Conservation (phyloP, 2,888 invertebrate genomes). For the Dione juno region DNA sequence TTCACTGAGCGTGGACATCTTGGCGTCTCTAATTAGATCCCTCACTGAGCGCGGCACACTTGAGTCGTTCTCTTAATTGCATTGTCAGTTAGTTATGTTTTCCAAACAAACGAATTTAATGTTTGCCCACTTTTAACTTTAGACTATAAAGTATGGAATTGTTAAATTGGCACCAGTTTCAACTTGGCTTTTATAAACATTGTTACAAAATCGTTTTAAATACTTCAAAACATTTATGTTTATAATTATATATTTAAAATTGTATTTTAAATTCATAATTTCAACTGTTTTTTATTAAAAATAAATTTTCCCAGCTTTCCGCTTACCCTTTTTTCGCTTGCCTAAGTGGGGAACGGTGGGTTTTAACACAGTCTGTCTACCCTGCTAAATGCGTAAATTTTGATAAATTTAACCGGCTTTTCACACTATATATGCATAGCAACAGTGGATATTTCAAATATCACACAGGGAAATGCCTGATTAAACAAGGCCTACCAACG, state of each 20-base stretch:
- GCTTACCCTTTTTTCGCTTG: too few species aligned
- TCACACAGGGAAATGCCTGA: too few species aligned
- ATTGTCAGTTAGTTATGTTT: slow-evolving; percentile 63
- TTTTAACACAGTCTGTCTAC: too few species aligned
- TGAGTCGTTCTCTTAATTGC: slow-evolving; percentile 64
- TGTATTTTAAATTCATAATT: not conserved
- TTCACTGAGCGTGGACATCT: slow-evolving; percentile 66
- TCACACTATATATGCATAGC: too few species aligned
- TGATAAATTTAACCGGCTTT: too few species aligned
- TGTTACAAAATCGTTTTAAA: slow-evolving; percentile 12
- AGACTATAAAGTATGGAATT: slow-evolving; percentile 7
- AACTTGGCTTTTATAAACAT: slow-evolving; percentile 21
- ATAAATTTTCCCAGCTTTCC: too few species aligned
- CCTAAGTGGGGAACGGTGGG: too few species aligned
- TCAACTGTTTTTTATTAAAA: not conserved
- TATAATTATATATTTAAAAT: not conserved
- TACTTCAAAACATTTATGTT: not conserved
- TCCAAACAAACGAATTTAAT: slow-evolving; percentile 30
- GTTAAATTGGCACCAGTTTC: slow-evolving; percentile 21
- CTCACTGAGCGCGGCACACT: slow-evolving; percentile 59
- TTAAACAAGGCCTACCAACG: too few species aligned
- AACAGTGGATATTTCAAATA: too few species aligned
- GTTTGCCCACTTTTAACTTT: slow-evolving; percentile 27
- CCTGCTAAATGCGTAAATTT: too few species aligned
- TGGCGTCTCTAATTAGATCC: slow-evolving; percentile 71